Evolutionary conservation across 2,888 invertebrate species (phyloP).

Genomic region (Brachypalpus laphriformis): DNA sequence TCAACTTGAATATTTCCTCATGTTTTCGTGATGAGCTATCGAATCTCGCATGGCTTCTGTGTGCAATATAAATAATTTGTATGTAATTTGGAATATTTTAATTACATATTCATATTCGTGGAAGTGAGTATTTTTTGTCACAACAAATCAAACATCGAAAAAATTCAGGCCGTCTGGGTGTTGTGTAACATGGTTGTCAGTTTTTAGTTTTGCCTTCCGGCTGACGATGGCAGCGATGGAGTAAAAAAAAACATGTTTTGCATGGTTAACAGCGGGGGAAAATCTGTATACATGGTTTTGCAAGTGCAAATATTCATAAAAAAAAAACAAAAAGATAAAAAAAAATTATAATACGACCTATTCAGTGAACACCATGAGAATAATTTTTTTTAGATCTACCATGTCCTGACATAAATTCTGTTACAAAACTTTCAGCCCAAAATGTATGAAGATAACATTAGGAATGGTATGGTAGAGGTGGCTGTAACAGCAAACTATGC

Average conservation of each 20-base stretch:
- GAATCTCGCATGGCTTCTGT: neutral
- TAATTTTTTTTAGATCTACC: neutral
- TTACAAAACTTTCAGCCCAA: no score
- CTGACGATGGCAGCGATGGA: neutral
- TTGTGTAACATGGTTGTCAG: neutral
- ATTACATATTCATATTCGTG: neutral
- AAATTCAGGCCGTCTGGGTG: neutral
- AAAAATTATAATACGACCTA: neutral
- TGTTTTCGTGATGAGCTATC: neutral
- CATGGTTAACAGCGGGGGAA: neutral
- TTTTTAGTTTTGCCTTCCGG: neutral
- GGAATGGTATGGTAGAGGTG: no score
- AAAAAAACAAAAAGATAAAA: neutral
- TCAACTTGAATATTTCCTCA: neutral
- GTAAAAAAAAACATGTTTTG: neutral
- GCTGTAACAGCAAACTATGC: no score
- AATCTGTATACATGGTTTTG: neutral
- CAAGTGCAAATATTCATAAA: neutral
- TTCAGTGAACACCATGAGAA: neutral
- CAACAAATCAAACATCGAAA: neutral
- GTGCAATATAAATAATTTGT: neutral
- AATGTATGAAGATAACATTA: no score
- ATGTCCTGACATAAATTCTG: no score
- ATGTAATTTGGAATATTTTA: neutral
- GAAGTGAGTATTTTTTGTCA: neutral